Evolutionary conservation across 2,888 invertebrate genomes (phyloP), one percentile per base, ranked within the genome.

Genomic region (Euzophera pinguis): DNA sequence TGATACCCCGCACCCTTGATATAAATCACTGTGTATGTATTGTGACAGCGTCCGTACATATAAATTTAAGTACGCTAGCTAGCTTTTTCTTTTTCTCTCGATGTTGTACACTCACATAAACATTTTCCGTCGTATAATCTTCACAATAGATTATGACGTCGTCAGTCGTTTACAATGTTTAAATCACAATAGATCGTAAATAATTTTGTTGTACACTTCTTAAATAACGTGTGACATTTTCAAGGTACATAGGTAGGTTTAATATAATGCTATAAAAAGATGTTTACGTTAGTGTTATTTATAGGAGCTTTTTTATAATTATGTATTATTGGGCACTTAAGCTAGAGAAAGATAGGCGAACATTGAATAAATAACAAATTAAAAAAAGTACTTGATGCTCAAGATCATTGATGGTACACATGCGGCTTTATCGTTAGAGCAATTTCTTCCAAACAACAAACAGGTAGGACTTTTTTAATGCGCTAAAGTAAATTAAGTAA

Each of bases 21-120:
- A 22, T 22, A 5, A 22, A 22, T 22, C 22, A 22, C 22, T 3
- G 22, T 22, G 5, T 22, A 22, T 5, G 5, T n/a, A n/a, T n/a
- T 3, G 22, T 22, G 5, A 5, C 22, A 22, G 22, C 22, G 22
- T 22, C n/a, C 22, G 22, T 5, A 22, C 22, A 22, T 22, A 32
- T 32, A 9, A 7, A 9, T 32, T 32, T 32, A 32, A 32, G 10
- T 32, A 8, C 32, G 32, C 22, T 3, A 22, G 22, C 22, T 32
- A 10, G 45, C 52, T 35, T 56, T 49, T 51, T 59, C 52, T 34
- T 16, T 3, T 3, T 39, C 39, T 14, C 8, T 16, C 39, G 39
- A 39, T 39, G 39, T 39, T 39, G 16, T 39, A 39, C 13, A 7
- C 14, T 16, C 39, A 39, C 39, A 39, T 39, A 8, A 39, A 12